Evolutionary conservation across 2,797 vertebrate genomes (phyloP), one percentile per base, ranked within the genome.

Genomic region (Chaetodon trifasciatus): DNA sequence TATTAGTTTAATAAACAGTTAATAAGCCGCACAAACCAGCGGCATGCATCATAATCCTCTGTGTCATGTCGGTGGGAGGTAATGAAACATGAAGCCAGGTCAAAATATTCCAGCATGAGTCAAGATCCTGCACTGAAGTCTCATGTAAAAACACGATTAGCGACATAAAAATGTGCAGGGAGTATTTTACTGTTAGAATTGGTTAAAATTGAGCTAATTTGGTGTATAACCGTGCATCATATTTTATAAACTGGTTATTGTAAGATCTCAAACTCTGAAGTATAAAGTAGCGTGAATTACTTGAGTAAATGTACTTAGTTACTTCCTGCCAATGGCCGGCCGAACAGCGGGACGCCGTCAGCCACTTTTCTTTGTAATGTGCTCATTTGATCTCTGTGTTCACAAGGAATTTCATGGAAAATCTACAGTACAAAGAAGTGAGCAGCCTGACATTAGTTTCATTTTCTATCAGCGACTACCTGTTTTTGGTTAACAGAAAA

Each of bases 361-460:
- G 28, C 7, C 44, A 32, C 11, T 47, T 47, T 47, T 28, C 15
- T 9, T 9, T 6, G 3, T 47, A 11, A 4, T 32, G 5, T 19
- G 1, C 10, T 24, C 1, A 40, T 39, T 21, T 13, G n/a, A 10
- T 13, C 15, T 23, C 19, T 1, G 1, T 52, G 6, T 42, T 63
- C 13, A 23, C 8, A 6, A 21, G 11, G 9, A 7, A 16, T 46
- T 66, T 66, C 2, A 15, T 8, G 15, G 28, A 24, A 1, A 44
- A n/a, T n/a, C n/a, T n/a, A n/a, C n/a, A n/a, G n/a, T n/a, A 12
- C 49, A 52, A 19, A 24, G 2, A 81, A 74, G 40, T 28, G 32
- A 74, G 16, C 0, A 11, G 16, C 16, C 16, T 32, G 44, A 11
- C 2, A 21, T 50, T 19, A 35, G 39, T 91, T 88, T 84, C 78